phyloP scores from a whole-genome alignment of 1,140 invertebrate genomes.

The Drosophila dunni region DNA sequence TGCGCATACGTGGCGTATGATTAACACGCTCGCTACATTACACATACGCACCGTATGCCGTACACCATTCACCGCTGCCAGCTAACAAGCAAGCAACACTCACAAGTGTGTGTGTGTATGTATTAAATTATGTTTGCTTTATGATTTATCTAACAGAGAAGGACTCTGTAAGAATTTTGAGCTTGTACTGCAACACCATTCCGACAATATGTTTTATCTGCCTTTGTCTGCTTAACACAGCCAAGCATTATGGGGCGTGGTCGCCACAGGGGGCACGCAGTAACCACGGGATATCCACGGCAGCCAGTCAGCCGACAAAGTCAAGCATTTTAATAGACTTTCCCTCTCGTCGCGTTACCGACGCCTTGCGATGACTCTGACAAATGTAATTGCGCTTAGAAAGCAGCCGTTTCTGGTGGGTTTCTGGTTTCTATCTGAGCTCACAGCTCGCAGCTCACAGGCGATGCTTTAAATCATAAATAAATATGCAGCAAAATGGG shows the following conservation, averaged over 20 bases:
- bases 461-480: slow-evolving; percentile 51
- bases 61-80: slow-evolving; percentile 19
- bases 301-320: slow-evolving; percentile 23
- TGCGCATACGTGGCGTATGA: slow-evolving; percentile 64
- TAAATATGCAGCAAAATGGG: slow-evolving; percentile 38
- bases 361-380: neutral
- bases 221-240: slow-evolving; percentile 42
- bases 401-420: slow-evolving; percentile 12
- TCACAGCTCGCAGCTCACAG: slow-evolving; percentile 7
- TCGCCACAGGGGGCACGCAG: slow-evolving; percentile 22
- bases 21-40: slow-evolving; percentile 63
- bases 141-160: slow-evolving; percentile 66
- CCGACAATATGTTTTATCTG: slow-evolving; percentile 58
- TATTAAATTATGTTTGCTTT: slow-evolving; percentile 73
- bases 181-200: slow-evolving; percentile 30
- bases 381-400: slow-evolving; percentile 52
- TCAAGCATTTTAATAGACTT: slow-evolving; percentile 58
- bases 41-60: slow-evolving; percentile 57
- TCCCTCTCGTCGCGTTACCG: slow-evolving; percentile 13
- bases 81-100: slow-evolving; percentile 15
- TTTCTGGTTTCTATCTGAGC: slow-evolving; percentile 20
- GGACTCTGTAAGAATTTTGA: slow-evolving; percentile 22
- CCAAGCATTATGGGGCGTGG: neutral
- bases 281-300: slow-evolving; percentile 29
- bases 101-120: slow-evolving; percentile 36